These are phyloP conservation scores for Chymomyza fuscimana DNA, from an alignment of 2,888 invertebrate genomes.

Conservation along the genomic window DNA sequence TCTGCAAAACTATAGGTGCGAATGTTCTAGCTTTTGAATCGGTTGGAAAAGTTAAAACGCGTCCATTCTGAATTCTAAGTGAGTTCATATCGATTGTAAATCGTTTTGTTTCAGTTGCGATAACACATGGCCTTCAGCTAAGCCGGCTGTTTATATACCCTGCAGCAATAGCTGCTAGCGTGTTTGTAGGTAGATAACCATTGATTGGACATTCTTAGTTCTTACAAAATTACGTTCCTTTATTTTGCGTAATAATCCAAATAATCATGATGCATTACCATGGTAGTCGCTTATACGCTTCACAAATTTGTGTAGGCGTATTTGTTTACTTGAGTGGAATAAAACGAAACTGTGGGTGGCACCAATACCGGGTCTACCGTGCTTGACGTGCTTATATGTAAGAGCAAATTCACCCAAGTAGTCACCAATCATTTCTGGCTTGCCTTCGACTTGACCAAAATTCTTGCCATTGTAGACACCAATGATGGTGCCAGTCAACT, in stretches of 20 bases:
- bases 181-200: too few relatives aligned
- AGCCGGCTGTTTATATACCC: too few relatives aligned
- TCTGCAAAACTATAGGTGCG: too few relatives aligned
- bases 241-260: constrained; percentile 66
- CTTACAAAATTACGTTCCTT: constrained; percentile 71
- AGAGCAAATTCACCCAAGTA: constrained; percentile 97
- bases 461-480: constrained; percentile 99
- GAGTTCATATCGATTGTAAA: too few relatives aligned
- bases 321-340: constrained; percentile 93
- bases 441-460: constrained; percentile 94
- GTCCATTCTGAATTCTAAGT: too few relatives aligned
- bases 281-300: constrained; percentile 25
- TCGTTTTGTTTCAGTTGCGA: too few relatives aligned
- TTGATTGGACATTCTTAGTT: too few relatives aligned
- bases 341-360: constrained; percentile 98
- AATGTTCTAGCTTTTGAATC: too few relatives aligned
- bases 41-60: too few relatives aligned
- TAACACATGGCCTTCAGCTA: too few relatives aligned
- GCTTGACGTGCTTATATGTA: constrained; percentile 98
- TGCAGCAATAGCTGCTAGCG: too few relatives aligned
- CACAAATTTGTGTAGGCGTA: constrained; percentile 24
- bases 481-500: constrained; percentile 99
- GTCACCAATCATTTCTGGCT: constrained; percentile 98
- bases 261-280: constrained; percentile 41
- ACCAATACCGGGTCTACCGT: constrained; percentile 98